Percentiles rank a stretch among this genome's conserved stretches.
Evolutionary conservation across 2,797 vertebrate genomes (phyloP).

Genomic region (Falco rusticolus): DNA sequence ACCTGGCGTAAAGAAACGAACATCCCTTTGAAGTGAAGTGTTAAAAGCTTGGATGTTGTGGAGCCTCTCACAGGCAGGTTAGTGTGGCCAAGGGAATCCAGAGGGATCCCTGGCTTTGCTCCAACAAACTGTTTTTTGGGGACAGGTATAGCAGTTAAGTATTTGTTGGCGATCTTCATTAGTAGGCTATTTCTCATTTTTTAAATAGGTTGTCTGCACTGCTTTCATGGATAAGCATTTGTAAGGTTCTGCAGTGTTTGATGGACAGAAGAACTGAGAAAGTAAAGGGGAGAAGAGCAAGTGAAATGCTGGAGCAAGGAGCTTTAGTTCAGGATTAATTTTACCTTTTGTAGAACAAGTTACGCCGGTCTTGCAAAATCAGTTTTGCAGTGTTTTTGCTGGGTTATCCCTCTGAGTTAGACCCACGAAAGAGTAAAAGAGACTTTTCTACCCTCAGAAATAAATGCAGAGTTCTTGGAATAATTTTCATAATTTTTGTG

Average conservation of each 20-base stretch:
- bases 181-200: neutral
- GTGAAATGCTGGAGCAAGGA: neutral
- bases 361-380: neutral
- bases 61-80: neutral
- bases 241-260: neutral
- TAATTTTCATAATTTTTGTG: neutral
- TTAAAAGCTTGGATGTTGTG: neutral
- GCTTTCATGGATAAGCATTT: neutral
- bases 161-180: neutral
- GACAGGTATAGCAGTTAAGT: neutral
- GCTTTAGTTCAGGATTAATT: neutral
- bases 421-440: neutral
- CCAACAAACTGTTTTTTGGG: neutral
- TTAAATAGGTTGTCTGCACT: neutral
- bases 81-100: neutral
- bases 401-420: neutral
- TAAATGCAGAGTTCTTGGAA: neutral
- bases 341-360: neutral
- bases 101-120: neutral
- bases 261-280: neutral
- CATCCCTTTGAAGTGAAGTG: neutral
- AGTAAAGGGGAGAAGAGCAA: neutral
- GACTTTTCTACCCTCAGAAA: neutral
- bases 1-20: neutral
- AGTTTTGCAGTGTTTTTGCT: neutral